A percentile compares a stretch with the other conserved stretches of the same genome.
Evolutionary conservation across 2,113 vertebrate genomes (phyloP).

Genomic region (Willisornis vidua): DNA sequence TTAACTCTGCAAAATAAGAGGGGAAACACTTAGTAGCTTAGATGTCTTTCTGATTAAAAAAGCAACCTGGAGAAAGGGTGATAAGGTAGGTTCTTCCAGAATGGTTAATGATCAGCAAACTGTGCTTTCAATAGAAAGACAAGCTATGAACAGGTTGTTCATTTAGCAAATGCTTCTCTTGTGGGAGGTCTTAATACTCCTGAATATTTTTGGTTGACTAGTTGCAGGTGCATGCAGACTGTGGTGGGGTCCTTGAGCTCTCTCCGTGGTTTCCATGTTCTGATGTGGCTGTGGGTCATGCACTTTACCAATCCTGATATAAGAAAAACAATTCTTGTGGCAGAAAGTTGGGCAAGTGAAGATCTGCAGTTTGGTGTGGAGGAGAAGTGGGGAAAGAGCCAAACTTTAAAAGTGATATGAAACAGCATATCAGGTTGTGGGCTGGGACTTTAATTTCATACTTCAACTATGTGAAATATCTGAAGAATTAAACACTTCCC

Average conservation of each 20-base stretch:
- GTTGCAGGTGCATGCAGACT: neutral
- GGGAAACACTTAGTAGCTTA: neutral
- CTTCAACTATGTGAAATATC: neutral
- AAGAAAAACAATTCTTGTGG: neutral
- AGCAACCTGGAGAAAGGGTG: neutral
- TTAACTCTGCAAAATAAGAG: neutral
- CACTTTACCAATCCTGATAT: neutral
- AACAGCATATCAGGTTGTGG: accelerated
- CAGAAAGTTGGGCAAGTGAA: neutral
- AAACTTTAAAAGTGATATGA: neutral
- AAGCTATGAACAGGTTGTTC: neutral
- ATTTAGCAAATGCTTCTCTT: neutral
- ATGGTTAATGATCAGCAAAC: neutral
- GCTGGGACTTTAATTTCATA: neutral
- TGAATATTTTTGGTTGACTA: neutral
- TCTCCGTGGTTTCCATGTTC: neutral
- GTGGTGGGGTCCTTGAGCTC: neutral
- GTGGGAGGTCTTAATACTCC: neutral
- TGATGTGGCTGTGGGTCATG: neutral
- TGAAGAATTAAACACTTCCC: neutral
- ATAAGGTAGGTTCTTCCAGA: neutral
- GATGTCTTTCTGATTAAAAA: neutral
- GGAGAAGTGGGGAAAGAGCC: neutral
- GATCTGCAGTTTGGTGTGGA: neutral
- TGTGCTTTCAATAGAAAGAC: neutral